Conservation (phyloP, 2,888 invertebrate species). For the Taphrorychus bicolor region DNA sequence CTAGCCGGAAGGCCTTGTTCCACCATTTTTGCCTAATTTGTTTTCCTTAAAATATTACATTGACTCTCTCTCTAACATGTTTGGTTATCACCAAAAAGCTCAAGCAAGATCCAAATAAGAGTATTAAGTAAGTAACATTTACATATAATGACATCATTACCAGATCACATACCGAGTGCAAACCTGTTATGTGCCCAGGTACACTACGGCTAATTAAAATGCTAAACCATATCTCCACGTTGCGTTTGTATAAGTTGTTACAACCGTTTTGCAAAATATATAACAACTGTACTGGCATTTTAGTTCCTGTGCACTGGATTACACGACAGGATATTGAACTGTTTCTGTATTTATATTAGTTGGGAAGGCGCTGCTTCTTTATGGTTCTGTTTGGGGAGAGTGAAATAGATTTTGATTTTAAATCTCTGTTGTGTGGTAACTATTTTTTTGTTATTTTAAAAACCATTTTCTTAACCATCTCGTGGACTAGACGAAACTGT, state of each 20-base stretch:
- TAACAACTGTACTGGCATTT: slow-evolving; percentile 9
- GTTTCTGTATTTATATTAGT: slow-evolving; percentile 3
- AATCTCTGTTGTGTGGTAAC: too few relatives aligned
- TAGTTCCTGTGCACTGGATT: background rate
- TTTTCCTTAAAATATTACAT: too few relatives aligned
- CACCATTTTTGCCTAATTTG: background rate
- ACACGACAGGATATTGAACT: background rate
- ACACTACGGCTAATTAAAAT: slow-evolving; percentile 36
- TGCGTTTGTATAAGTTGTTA: slow-evolving; percentile 26
- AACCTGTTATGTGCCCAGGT: slow-evolving; percentile 32
- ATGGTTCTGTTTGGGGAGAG: too few relatives aligned
- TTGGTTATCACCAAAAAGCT: background rate
- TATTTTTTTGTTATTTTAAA: too few relatives aligned
- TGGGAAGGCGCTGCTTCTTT: too few relatives aligned
- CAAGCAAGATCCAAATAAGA: slow-evolving; percentile 28
- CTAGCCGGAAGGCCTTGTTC: background rate
- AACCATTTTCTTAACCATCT: too few relatives aligned
- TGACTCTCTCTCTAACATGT: too few relatives aligned
- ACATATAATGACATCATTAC: slow-evolving; percentile 41
- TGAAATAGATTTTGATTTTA: too few relatives aligned
- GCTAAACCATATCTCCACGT: slow-evolving; percentile 35
- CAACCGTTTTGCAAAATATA: slow-evolving; percentile 26
- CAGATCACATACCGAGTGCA: slow-evolving; percentile 31
- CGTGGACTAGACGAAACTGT: too few relatives aligned
- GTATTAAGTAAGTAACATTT: slow-evolving; percentile 36